Conservation (phyloP, 2,888 invertebrate genomes). For the Oscheius sp. region DNA sequence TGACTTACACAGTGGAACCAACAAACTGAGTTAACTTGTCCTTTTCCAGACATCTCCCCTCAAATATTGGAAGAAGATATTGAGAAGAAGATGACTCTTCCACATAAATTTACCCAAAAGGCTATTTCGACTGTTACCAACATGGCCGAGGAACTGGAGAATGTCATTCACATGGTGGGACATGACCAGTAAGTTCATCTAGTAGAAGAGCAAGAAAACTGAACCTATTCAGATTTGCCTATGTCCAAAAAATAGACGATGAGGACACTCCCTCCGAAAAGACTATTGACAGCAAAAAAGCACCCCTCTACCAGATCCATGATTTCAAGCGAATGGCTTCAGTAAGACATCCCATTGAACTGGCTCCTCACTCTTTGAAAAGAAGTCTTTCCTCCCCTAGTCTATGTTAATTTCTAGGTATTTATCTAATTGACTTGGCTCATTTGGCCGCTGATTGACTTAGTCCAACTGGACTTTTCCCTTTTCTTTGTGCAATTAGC, state of each 20-base stretch:
- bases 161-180: constrained; percentile 64
- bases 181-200: constrained; percentile 60
- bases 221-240: constrained; percentile 54
- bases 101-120: constrained; percentile 62
- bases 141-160: constrained; percentile 65
- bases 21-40: background rate
- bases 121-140: constrained; percentile 61
- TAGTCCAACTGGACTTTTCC: background rate
- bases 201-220: background rate
- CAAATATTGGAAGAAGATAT: constrained; percentile 36
- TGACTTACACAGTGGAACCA: background rate
- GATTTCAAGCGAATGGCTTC: constrained; percentile 13
- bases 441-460: background rate
- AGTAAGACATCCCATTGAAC: background rate
- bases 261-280: constrained; percentile 50
- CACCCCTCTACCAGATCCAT: background rate
- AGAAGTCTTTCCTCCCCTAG: constrained; percentile 6
- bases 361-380: background rate
- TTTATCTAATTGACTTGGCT: background rate
- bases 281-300: constrained; percentile 31
- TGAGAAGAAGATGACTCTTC: constrained; percentile 37
- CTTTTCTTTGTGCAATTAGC: background rate
- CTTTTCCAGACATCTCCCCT: constrained; percentile 49
- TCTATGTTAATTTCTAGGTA: background rate
- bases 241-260: constrained; percentile 60